Evolutionary conservation across 2,888 invertebrate genomes (phyloP).

Genomic region (Anagyrus pseudococci): DNA sequence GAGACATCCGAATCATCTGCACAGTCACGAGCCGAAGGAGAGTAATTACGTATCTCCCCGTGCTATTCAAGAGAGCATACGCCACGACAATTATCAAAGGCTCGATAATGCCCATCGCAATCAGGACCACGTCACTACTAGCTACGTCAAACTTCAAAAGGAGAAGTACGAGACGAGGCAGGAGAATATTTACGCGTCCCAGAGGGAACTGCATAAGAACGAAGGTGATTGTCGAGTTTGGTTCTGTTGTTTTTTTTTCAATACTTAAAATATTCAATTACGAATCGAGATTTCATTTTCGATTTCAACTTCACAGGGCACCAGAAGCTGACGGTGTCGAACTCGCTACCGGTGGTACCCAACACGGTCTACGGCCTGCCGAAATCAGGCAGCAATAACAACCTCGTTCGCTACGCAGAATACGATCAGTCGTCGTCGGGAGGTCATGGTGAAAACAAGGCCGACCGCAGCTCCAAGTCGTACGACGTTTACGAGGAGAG

Average conservation of each 20-base stretch:
- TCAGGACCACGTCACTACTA: slow-evolving; percentile 49
- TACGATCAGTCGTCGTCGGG: slow-evolving; percentile 47
- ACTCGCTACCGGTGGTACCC: slow-evolving; percentile 57
- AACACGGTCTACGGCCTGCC: slow-evolving; percentile 53
- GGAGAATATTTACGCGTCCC: slow-evolving; percentile 54
- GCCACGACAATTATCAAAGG: slow-evolving; percentile 57
- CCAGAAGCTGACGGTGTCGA: slow-evolving; percentile 57
- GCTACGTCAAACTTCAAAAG: slow-evolving; percentile 56
- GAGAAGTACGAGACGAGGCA: slow-evolving; percentile 58
- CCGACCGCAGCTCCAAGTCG: slow-evolving; percentile 47
- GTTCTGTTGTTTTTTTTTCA: too few species aligned
- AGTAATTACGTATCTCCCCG: slow-evolving; percentile 55
- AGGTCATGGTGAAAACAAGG: slow-evolving; percentile 43
- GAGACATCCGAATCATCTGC: slow-evolving; percentile 46
- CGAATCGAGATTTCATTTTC: slow-evolving; percentile 40
- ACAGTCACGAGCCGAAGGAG: slow-evolving; percentile 55
- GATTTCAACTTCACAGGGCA: slow-evolving; percentile 45
- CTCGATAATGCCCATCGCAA: slow-evolving; percentile 58
- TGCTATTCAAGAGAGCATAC: slow-evolving; percentile 50
- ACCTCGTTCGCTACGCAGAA: slow-evolving; percentile 52
- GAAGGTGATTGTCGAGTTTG: slow-evolving; percentile 15
- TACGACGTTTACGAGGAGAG: slow-evolving; percentile 52
- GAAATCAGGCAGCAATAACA: slow-evolving; percentile 54
- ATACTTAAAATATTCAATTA: slow-evolving; percentile 46
- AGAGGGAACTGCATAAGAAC: slow-evolving; percentile 51